Evolutionary conservation across 2,888 invertebrate genomes (phyloP).

Genomic region (Melangyna quadrimaculata): DNA sequence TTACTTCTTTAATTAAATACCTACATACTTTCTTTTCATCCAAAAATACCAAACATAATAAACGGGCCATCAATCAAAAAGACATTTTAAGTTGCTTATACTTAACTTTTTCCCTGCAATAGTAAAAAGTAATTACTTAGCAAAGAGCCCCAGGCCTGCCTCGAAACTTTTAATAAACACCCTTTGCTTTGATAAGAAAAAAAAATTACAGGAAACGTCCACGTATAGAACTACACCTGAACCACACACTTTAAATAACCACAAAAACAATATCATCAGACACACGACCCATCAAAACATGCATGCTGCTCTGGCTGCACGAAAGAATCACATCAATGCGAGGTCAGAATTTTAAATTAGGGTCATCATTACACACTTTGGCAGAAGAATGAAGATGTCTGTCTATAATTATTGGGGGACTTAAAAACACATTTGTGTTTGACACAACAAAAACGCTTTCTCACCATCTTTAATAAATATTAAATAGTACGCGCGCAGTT

Average conservation of each 20-base stretch:
- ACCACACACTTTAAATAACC: constrained; percentile 40
- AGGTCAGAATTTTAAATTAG: constrained; percentile 47
- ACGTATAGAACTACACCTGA: constrained; percentile 34
- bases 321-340: constrained; percentile 43
- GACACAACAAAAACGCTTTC: constrained; percentile 2
- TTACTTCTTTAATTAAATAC: no score
- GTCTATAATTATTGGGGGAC: neutral
- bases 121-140: constrained; percentile 32
- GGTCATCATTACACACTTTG: constrained; percentile 55
- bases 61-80: constrained; percentile 34
- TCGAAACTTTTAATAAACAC: constrained; percentile 9
- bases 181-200: constrained; percentile 28
- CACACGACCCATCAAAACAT: constrained; percentile 1
- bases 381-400: neutral
- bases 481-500: neutral
- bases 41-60: neutral
- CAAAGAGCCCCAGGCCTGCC: constrained; percentile 26
- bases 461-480: neutral
- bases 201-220: constrained; percentile 62
- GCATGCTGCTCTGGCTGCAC: constrained; percentile 37
- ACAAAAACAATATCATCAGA: neutral
- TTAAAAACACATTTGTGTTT: constrained; percentile 1
- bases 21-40: no score
- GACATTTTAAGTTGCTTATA: constrained; percentile 30
- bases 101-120: neutral